phyloP scores from a whole-genome alignment of 1,140 invertebrate species.

The Dolichoris vasculosae region DNA sequence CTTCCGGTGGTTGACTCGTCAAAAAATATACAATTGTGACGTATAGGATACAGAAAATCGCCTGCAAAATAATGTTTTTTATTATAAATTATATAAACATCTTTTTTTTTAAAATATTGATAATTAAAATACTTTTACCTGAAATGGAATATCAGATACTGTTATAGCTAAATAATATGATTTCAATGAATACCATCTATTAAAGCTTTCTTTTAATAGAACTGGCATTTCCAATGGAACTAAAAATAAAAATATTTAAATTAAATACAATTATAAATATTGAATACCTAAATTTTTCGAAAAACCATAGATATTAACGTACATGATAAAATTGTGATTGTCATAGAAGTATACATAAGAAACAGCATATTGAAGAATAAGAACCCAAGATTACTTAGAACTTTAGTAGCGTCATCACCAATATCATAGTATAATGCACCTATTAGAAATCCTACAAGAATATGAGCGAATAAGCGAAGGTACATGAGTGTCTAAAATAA shows the following conservation, averaged over 20 bases:
- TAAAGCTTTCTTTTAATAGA: constrained; percentile 95
- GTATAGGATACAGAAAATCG: constrained; percentile 93
- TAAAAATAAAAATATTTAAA: constrained; percentile 65
- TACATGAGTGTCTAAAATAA: constrained; percentile 91
- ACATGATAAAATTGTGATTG: constrained; percentile 98
- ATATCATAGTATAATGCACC: constrained; percentile 94
- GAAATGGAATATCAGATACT: constrained; percentile 96
- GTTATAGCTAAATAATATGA: constrained; percentile 97
- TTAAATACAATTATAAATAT: too few relatives aligned
- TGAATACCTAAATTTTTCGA: background rate
- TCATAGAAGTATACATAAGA: constrained; percentile 98
- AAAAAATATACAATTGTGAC: constrained; percentile 95
- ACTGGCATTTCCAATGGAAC: constrained; percentile 97
- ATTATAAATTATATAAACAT: background rate
- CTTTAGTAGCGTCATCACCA: constrained; percentile 94
- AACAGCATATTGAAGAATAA: constrained; percentile 99
- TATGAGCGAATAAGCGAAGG: constrained; percentile 92
- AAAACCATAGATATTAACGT: constrained; percentile 50
- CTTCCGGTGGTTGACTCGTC: constrained; percentile 92
- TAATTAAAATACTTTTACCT: constrained; percentile 77
- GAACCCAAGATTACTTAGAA: constrained; percentile 96
- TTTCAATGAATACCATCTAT: constrained; percentile 97
- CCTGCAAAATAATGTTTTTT: constrained; percentile 75
- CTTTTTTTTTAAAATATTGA: background rate
- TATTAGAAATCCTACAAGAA: constrained; percentile 93